Percentiles rank a stretch among this genome's conserved stretches.
Evolutionary conservation across 2,113 vertebrate genomes (phyloP).

Genomic region (Solenodon paradoxus): DNA sequence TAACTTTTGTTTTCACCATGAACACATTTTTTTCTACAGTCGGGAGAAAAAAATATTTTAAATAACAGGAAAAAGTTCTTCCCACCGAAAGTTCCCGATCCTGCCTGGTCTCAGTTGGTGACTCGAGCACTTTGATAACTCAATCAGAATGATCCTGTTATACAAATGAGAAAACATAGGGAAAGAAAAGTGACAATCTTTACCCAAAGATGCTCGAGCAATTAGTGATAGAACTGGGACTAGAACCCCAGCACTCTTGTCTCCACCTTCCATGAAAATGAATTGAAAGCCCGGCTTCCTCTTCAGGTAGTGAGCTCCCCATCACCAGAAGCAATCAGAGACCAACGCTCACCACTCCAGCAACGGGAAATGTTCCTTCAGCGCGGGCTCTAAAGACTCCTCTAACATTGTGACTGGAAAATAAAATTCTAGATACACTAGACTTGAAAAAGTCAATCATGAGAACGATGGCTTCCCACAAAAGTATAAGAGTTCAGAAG

Average conservation of each 20-base stretch:
- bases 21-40: neutral
- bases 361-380: neutral
- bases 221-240: neutral
- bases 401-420: neutral
- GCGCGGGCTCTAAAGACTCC: neutral
- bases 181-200: neutral
- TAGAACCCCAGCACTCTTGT: neutral
- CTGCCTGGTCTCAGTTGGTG: neutral
- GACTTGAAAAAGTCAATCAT: constrained; percentile 22
- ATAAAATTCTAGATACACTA: constrained; percentile 26
- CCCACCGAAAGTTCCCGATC: neutral
- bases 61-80: neutral
- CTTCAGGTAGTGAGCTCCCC: neutral
- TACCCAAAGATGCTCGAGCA: neutral
- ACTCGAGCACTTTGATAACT: neutral
- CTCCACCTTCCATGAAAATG: neutral
- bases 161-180: neutral
- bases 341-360: neutral
- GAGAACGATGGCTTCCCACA: constrained; percentile 10
- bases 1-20: neutral
- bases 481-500: constrained; percentile 30
- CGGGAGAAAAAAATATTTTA: neutral
- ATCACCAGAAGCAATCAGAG: neutral
- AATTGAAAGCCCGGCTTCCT: neutral
- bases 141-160: neutral